Conservation (phyloP, 2,888 invertebrate genomes). For the Trissoscelio sp. region DNA sequence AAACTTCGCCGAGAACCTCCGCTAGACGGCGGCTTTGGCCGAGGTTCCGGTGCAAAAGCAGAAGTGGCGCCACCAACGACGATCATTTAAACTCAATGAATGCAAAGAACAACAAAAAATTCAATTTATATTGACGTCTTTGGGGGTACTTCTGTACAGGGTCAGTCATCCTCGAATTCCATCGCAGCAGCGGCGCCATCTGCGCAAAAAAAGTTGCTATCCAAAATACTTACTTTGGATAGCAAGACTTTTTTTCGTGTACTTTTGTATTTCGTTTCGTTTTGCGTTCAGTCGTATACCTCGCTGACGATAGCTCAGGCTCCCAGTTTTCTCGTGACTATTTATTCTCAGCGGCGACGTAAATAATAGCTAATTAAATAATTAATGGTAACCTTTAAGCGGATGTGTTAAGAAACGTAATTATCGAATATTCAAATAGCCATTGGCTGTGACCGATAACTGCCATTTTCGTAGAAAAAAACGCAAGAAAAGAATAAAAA, state of each 20-base stretch:
- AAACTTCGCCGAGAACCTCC: conserved; percentile 79
- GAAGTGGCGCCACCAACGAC: conserved; percentile 19
- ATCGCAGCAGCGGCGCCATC: conserved; percentile 23
- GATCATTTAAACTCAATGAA: background rate
- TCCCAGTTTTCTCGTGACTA: conserved; percentile 43
- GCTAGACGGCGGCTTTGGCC: conserved; percentile 83
- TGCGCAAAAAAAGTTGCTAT: background rate
- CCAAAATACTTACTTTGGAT: too few species aligned
- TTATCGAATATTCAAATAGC: conserved; percentile 80
- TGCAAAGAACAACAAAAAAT: too few species aligned
- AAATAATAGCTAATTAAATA: conserved; percentile 12
- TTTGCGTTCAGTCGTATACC: conserved; percentile 37
- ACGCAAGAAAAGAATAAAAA: conserved; percentile 66
- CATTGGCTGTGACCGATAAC: conserved; percentile 84
- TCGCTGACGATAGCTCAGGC: conserved; percentile 50
- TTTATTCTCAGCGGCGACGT: conserved; percentile 27
- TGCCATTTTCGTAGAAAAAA: conserved; percentile 83
- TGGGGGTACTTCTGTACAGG: background rate
- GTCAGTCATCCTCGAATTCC: conserved; percentile 35
- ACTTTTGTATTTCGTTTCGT: conserved; percentile 27
- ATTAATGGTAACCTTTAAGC: conserved; percentile 37
- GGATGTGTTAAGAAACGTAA: conserved; percentile 62
- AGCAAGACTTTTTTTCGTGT: conserved; percentile 7
- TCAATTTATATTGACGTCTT: conserved; percentile 8
- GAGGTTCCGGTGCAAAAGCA: conserved; percentile 78